Percentiles rank a stretch among this genome's conserved stretches.
phyloP scores from a whole-genome alignment of 2,888 invertebrate genomes.

The Agrochola lota region DNA sequence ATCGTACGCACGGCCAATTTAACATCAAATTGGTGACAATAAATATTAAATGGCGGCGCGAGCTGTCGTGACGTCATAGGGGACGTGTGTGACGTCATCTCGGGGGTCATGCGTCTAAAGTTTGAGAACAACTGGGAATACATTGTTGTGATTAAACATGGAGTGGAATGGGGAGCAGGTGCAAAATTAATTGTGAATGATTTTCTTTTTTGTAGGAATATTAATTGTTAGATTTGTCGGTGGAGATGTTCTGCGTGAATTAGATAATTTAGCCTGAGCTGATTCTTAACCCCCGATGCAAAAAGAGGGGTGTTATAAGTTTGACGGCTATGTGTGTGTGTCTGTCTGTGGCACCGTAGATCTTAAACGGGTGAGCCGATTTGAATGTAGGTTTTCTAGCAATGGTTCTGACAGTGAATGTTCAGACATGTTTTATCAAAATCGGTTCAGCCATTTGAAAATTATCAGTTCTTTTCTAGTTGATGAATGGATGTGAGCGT shows the following conservation, averaged over 20 bases:
- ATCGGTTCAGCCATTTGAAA: too few relatives aligned
- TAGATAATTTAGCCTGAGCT: background rate
- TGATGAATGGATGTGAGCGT: too few relatives aligned
- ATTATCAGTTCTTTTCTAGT: too few relatives aligned
- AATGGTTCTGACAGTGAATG: too few relatives aligned
- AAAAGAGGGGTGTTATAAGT: too few relatives aligned
- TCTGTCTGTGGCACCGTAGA: too few relatives aligned
- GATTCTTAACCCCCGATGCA: too few relatives aligned
- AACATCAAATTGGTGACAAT: slow-evolving; percentile 49
- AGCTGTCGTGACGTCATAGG: slow-evolving; percentile 8
- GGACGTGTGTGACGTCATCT: slow-evolving; percentile 13
- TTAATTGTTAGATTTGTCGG: background rate
- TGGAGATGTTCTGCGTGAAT: background rate
- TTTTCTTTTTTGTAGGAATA: background rate
- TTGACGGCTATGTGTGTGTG: too few relatives aligned
- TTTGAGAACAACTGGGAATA: slow-evolving; percentile 37
- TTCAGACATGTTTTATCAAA: too few relatives aligned
- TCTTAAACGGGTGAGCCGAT: too few relatives aligned
- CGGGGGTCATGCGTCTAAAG: slow-evolving; percentile 17
- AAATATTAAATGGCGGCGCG: slow-evolving; percentile 47
- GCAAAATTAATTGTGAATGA: slow-evolving; percentile 8
- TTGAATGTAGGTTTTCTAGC: too few relatives aligned
- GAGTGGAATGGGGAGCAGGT: background rate
- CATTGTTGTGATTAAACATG: slow-evolving; percentile 39
- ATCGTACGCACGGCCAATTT: slow-evolving; percentile 17